Percentiles rank a stretch among this genome's conserved stretches.
These are phyloP conservation scores for Solea senegalensis DNA, from an alignment of 2,113 vertebrate species.

Conservation along the genomic window DNA sequence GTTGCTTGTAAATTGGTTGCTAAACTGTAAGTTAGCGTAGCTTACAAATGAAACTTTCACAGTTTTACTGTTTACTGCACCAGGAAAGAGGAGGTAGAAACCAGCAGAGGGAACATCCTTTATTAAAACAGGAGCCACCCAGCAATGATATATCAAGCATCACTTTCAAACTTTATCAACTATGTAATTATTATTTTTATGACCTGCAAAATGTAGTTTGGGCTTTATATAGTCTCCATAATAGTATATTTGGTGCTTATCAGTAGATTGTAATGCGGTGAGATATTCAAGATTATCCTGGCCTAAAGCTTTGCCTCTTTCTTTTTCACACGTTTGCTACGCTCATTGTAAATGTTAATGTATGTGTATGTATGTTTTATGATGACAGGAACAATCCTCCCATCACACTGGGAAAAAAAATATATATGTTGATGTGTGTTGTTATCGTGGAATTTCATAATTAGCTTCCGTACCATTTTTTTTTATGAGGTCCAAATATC, in stretches of 20 bases:
- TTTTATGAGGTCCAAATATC: slow-evolving; percentile 24
- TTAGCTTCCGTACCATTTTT: slow-evolving; percentile 22
- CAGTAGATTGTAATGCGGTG: not conserved
- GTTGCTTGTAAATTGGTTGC: too few species aligned
- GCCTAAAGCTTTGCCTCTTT: too few species aligned
- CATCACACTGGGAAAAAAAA: slow-evolving; percentile 65
- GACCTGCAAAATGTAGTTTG: not conserved
- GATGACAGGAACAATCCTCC: slow-evolving; percentile 40
- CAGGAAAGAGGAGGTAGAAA: not conserved
- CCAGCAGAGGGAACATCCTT: not conserved
- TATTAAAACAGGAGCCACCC: slow-evolving; percentile 20
- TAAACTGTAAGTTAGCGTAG: too few species aligned
- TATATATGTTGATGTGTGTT: slow-evolving; percentile 54
- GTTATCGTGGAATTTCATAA: slow-evolving; percentile 40
- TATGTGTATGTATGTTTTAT: slow-evolving; percentile 21
- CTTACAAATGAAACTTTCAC: too few species aligned
- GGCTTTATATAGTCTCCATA: not conserved
- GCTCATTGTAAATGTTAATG: not conserved
- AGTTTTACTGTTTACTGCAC: not conserved
- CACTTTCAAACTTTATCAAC: slow-evolving; percentile 10
- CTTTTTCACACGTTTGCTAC: too few species aligned
- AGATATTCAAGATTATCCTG: not conserved
- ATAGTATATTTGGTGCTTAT: not conserved
- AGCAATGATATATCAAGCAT: slow-evolving; percentile 11
- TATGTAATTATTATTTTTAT: slow-evolving; percentile 1